Percentiles rank a stretch among this genome's conserved stretches.
These are phyloP conservation scores for Octopus bimaculoides DNA, from an alignment of 1,140 invertebrate species.

Conservation along the genomic window DNA sequence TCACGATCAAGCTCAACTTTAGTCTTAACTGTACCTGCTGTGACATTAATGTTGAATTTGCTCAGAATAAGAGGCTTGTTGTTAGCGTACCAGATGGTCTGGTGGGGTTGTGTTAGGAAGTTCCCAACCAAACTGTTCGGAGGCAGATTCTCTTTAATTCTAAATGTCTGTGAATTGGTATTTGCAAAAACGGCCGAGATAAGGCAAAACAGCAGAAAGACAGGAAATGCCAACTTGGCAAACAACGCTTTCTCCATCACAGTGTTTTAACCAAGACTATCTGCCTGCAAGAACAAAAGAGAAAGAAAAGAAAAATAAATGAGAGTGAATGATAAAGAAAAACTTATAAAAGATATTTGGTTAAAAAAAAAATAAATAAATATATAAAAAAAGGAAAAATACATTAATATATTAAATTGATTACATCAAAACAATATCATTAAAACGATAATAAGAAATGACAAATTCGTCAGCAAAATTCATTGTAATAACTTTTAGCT, in stretches of 20 bases:
- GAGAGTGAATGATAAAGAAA: too few relatives aligned
- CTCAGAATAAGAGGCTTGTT: not conserved
- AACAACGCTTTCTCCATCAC: not conserved
- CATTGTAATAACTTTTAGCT: too few relatives aligned
- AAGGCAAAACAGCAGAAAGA: not conserved
- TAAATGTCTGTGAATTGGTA: not conserved
- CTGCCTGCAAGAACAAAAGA: not conserved
- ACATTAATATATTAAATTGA: too few relatives aligned
- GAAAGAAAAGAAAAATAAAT: not conserved
- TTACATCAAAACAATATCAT: too few relatives aligned
- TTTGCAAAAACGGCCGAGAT: not conserved
- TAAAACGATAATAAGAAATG: too few relatives aligned
- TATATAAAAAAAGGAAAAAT: too few relatives aligned
- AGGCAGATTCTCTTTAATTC: not conserved
- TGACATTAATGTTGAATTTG: not conserved
- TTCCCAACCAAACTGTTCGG: not conserved
- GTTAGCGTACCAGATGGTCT: not conserved
- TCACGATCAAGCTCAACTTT: slow-evolving; percentile 3
- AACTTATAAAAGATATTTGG: too few relatives aligned
- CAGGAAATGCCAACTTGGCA: not conserved
- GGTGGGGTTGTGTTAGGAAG: not conserved
- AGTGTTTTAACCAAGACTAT: not conserved
- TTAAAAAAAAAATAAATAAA: too few relatives aligned
- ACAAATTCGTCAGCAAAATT: too few relatives aligned
- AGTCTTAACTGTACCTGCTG: not conserved